Evolutionary conservation across 2,797 vertebrate genomes (phyloP).

Genomic region (Chelon auratus): DNA sequence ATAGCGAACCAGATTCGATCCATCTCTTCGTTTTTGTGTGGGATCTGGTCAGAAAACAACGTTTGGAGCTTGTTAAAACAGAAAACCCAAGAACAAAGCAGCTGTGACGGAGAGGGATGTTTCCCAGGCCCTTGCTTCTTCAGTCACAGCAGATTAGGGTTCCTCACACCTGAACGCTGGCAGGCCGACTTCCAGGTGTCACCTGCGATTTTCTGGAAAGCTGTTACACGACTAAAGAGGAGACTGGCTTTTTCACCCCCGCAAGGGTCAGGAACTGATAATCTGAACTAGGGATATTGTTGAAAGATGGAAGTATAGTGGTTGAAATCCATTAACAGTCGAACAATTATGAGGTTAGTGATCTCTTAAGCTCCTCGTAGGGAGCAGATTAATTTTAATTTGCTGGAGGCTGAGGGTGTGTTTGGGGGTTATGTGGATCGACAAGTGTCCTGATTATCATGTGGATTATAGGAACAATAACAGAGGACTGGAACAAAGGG

Average conservation of each 20-base stretch:
- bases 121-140: neutral
- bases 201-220: neutral
- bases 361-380: neutral
- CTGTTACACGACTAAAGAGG: neutral
- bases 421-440: neutral
- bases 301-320: neutral
- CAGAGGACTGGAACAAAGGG: neutral
- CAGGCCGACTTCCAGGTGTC: neutral
- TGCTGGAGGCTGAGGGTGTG: neutral
- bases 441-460: neutral
- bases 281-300: neutral
- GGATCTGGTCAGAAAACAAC: neutral
- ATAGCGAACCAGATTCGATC: slow-evolving; percentile 1
- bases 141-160: neutral
- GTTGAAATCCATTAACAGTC: neutral
- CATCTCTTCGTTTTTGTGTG: neutral
- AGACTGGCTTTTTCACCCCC: neutral
- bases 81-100: slow-evolving; percentile 1
- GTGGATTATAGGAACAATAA: neutral
- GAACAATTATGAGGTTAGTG: neutral
- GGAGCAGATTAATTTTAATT: neutral
- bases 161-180: too few species aligned
- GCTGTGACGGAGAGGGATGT: neutral
- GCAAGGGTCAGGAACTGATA: neutral
- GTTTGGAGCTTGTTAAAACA: slow-evolving; percentile 1